Percentiles rank a stretch among this genome's conserved stretches.
Conservation (phyloP, 2,113 vertebrate species). For the Euleptes europaea region DNA sequence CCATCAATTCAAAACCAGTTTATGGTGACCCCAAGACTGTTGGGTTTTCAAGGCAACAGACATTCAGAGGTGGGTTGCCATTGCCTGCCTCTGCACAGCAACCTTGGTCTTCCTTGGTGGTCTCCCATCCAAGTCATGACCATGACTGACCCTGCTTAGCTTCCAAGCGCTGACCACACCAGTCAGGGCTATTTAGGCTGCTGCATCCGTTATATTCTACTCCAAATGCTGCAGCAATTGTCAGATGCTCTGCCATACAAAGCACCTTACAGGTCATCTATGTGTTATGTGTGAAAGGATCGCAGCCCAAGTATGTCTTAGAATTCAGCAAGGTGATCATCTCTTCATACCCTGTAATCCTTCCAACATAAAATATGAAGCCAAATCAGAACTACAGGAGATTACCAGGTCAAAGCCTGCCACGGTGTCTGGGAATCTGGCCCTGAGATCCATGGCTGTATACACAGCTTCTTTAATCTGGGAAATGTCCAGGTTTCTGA, state of each 20-base stretch:
- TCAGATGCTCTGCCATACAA: neutral
- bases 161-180: too few relatives aligned
- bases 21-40: too few relatives aligned
- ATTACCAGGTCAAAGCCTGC: conserved; percentile 92
- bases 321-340: neutral
- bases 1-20: too few relatives aligned
- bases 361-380: conserved; percentile 8
- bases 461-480: conserved; percentile 69
- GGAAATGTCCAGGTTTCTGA: conserved; percentile 74
- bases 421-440: conserved; percentile 81
- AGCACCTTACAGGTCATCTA: neutral
- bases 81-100: too few relatives aligned
- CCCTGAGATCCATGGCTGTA: conserved; percentile 77
- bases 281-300: neutral
- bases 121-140: too few relatives aligned
- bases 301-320: neutral
- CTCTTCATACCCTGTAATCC: neutral
- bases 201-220: neutral
- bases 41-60: too few relatives aligned
- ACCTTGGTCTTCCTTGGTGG: too few relatives aligned
- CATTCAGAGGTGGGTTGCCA: too few relatives aligned
- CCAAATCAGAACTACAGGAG: conserved; percentile 18
- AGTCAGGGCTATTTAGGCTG: too few relatives aligned
- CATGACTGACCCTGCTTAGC: too few relatives aligned
- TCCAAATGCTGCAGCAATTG: neutral